phyloP scores from a whole-genome alignment of 2,888 invertebrate genomes.

The Corbicula japonica region DNA sequence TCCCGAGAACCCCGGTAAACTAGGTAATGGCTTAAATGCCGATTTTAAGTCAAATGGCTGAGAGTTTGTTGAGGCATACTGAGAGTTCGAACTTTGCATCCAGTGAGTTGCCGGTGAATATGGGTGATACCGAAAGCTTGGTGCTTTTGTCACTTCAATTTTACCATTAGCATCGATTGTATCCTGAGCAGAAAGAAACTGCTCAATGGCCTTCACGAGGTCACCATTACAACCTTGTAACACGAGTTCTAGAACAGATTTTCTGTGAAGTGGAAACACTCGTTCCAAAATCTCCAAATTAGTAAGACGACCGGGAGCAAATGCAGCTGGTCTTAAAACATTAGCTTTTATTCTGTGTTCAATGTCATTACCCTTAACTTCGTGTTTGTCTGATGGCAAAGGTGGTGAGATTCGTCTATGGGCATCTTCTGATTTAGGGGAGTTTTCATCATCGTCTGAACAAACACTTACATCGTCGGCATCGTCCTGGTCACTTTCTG shows the following conservation, averaged over 20 bases:
- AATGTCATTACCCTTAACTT: slow-evolving; percentile 1
- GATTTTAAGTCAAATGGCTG: slow-evolving; percentile 81
- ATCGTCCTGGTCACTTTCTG: slow-evolving; percentile 41
- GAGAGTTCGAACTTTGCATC: slow-evolving; percentile 61
- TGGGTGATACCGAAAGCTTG: slow-evolving; percentile 62
- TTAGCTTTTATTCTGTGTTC: slow-evolving; percentile 19
- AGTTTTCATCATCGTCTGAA: slow-evolving; percentile 47
- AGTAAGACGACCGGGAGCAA: slow-evolving; percentile 87
- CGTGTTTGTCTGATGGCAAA: slow-evolving; percentile 13
- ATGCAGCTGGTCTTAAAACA: slow-evolving; percentile 77
- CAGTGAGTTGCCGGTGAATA: slow-evolving; percentile 62
- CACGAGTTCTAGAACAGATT: slow-evolving; percentile 96
- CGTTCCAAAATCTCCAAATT: slow-evolving; percentile 93
- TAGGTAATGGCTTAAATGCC: slow-evolving; percentile 85
- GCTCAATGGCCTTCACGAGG: slow-evolving; percentile 95
- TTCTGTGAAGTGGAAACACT: slow-evolving; percentile 94
- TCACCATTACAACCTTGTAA: slow-evolving; percentile 97
- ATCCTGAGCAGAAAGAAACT: slow-evolving; percentile 89
- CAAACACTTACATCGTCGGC: slow-evolving; percentile 53
- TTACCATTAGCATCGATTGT: slow-evolving; percentile 78
- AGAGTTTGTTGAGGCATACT: slow-evolving; percentile 57
- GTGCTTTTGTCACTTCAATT: slow-evolving; percentile 45
- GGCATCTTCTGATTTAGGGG: slow-evolving; percentile 7
- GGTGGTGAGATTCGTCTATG: slow-evolving; percentile 24
- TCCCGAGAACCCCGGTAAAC: slow-evolving; percentile 63